Base-by-base conservation (phyloP, 2,888 invertebrate genomes). In the Pollenia griseotomentosa region DNA sequence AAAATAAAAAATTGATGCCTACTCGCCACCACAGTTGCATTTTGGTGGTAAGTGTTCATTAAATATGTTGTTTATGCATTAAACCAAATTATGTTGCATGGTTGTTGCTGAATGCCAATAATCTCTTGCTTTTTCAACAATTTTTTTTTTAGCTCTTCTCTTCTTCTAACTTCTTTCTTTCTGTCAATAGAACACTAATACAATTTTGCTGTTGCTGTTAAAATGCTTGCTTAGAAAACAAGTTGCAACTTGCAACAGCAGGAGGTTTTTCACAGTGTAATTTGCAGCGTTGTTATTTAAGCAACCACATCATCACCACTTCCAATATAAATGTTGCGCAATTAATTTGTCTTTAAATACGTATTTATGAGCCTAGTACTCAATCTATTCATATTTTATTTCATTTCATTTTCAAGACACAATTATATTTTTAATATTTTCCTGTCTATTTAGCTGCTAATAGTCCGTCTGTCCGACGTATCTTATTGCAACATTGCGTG, bases 241-340 rank as follows among this genome's bases (percentile, higher is more conserved):
- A 23, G 23, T 23, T 23, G 33, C 33, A 53, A 40, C 16, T 53
- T 19, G n/a, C 11, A 65, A 55, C 81, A 81, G 81, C 81, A 73
- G 65, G 81, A 73, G 81, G 48, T 66, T 83, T 33, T 59, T 66
- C 16, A 33, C 44, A 59, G 19, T 40, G 55, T 48, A 79, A 84
- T 84, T 87, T 78, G 65, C 78, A 78, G 68, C 74, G 68, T 81
- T 81, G 73, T 84, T 66, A 63, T 74, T 68, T 74, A 75, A 84
- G 68, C 77, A 71, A 61, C 65, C 81, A 81, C 81, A 78, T 87
- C 84, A 87, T 84, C 87, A 84, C 84, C 84, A 87, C 87, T 87
- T 86, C 78, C 63, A 83, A 71, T 42, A 48, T 65, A 65, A 78
- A 78, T 84, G 74, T 81, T 87, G 51, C 77, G 68, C 84, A 87